Evolutionary conservation across 2,113 vertebrate genomes (phyloP), one percentile per base, ranked within the genome.

Genomic region (Poicephalus meyeri): DNA sequence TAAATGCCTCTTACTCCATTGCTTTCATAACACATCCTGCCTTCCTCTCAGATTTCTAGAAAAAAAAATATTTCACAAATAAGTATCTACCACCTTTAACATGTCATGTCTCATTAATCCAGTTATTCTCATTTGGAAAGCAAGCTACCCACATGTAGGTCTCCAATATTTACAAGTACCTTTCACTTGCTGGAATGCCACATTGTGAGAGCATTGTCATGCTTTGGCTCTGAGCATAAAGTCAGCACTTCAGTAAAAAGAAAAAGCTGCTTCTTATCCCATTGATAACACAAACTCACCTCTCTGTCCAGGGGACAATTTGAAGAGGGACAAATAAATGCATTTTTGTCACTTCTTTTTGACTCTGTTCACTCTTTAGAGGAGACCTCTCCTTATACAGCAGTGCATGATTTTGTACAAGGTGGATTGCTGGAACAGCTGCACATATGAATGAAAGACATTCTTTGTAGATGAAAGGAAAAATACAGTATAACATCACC

Each of bases 381-480:
- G 68, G 74, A 86, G 52, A 83, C 47, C 33, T 86, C 33, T 89
- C 28, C 37, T 86, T 10, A 1, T 77, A 69, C 23, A 72, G 46
- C 53, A 53, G 50, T 17, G 42, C 39, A 21, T 64, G 55, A 84
- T 86, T 90, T 71, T 68, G 44, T 90, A 81, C 24, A 37, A 95
- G 88, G 65, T 56, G 21, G 76, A 66, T 61, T 91, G 72, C 70
- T 86, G 89, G 72, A 96, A 80, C 68, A 83, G 76, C 31, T 3
- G 0, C 58, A 78, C 17, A 6, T 35, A 44, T 11, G 21, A 89
- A 93, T 58, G 68, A 60, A 95, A 94, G 93, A 83, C 35, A 52
- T 86, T 83, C 79, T 93, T 90, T 85, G 44, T 78, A 96, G 92
- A 93, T 95, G 77, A 94, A 94, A 97, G 47, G 68, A 84, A 96